Evolutionary conservation across 2,113 vertebrate genomes (phyloP).

Genomic region (Pachyramphus minor): DNA sequence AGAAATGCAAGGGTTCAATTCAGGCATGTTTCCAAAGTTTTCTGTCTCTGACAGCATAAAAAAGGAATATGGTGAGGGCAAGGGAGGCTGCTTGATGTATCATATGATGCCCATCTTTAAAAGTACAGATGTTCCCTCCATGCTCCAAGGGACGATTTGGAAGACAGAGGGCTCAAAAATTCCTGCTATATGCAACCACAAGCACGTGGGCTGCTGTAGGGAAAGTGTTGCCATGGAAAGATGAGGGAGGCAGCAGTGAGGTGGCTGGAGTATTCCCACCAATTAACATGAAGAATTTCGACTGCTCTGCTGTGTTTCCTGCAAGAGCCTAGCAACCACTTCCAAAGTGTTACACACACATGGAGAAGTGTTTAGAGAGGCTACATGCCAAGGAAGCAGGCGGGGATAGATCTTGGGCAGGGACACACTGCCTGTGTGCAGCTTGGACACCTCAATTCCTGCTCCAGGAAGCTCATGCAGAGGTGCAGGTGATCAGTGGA

Average conservation of each 20-base stretch:
- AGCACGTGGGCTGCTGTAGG: conserved; percentile 34
- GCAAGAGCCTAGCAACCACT: conserved; percentile 42
- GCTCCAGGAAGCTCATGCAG: background rate
- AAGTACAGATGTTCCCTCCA: conserved; percentile 44
- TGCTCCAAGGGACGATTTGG: conserved; percentile 19
- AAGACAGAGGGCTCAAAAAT: conserved; percentile 35
- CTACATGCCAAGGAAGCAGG: background rate
- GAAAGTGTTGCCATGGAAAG: conserved; percentile 56
- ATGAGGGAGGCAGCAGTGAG: conserved; percentile 3
- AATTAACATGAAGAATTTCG: conserved; percentile 40
- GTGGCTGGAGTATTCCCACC: conserved; percentile 30
- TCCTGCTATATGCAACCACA: background rate
- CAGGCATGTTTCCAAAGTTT: background rate
- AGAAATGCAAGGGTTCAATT: background rate
- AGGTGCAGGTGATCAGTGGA: background rate
- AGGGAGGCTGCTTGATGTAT: background rate
- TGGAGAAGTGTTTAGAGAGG: background rate
- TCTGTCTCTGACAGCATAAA: background rate
- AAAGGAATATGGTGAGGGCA: background rate
- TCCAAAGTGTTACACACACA: background rate
- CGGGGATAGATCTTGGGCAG: background rate
- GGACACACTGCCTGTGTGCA: background rate
- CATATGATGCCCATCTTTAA: conserved; percentile 2
- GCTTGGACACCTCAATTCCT: background rate
- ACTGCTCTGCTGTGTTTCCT: conserved; percentile 20